These are phyloP conservation scores for Euclidia mi DNA, from an alignment of 2,888 invertebrate species.

Conservation along the genomic window DNA sequence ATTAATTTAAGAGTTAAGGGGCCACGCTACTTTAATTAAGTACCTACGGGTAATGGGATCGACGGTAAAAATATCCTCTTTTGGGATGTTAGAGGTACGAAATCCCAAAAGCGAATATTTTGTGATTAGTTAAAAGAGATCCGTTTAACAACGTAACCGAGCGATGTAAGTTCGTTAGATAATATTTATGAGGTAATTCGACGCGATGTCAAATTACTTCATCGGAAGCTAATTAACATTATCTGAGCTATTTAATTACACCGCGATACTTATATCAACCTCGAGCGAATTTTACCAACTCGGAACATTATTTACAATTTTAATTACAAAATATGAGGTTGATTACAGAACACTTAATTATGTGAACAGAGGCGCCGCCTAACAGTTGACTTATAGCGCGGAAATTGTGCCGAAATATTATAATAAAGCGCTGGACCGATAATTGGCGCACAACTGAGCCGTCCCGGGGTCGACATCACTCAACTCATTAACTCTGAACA, in stretches of 20 bases:
- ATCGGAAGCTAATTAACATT: conserved; percentile 3
- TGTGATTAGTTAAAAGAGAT: too few relatives aligned
- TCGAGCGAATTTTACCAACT: not conserved
- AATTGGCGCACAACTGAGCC: too few relatives aligned
- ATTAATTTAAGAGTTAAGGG: too few relatives aligned
- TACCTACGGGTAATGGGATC: too few relatives aligned
- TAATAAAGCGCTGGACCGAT: too few relatives aligned
- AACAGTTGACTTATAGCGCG: conserved; percentile 9
- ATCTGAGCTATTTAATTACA: conserved; percentile 5
- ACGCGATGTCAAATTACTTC: not conserved
- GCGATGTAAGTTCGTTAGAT: not conserved
- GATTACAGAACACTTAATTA: conserved; percentile 2
- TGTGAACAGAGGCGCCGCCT: not conserved
- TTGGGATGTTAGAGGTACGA: too few relatives aligned
- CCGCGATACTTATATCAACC: not conserved
- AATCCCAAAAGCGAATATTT: too few relatives aligned
- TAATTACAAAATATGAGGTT: conserved; percentile 13
- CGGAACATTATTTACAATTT: conserved; percentile 7
- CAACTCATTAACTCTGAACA: too few relatives aligned
- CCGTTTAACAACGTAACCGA: too few relatives aligned
- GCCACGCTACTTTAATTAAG: too few relatives aligned
- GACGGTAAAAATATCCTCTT: too few relatives aligned
- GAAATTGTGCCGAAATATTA: not conserved
- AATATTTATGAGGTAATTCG: not conserved
- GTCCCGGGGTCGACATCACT: too few relatives aligned